These are phyloP conservation scores for Psophia crepitans DNA, from an alignment of 2,113 vertebrate genomes.

Conservation along the genomic window DNA sequence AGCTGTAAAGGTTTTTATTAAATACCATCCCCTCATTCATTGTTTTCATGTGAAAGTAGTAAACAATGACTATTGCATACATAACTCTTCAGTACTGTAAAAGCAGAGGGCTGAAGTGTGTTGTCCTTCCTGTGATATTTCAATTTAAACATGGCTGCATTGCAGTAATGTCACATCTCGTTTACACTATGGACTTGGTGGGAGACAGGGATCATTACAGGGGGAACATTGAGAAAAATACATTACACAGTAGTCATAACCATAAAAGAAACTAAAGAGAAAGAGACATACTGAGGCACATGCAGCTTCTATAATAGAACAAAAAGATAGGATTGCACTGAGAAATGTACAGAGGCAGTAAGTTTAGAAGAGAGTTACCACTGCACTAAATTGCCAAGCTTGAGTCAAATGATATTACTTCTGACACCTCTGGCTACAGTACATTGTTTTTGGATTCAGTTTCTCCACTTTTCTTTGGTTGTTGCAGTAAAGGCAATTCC, in stretches of 20 bases:
- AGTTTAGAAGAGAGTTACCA: constrained; percentile 30
- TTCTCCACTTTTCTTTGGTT: constrained; percentile 6
- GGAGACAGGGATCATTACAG: constrained; percentile 50
- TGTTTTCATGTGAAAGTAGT: not conserved
- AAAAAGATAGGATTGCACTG: constrained; percentile 20
- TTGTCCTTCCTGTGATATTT: constrained; percentile 41
- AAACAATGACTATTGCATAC: not conserved
- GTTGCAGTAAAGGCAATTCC: constrained; percentile 18
- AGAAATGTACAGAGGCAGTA: constrained; percentile 22
- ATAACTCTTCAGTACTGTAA: not conserved
- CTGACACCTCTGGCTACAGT: not conserved
- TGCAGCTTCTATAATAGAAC: constrained; percentile 22
- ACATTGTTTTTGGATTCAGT: constrained; percentile 9
- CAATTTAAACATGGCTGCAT: constrained; percentile 50
- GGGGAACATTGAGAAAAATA: constrained; percentile 40
- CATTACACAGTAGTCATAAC: constrained; percentile 32
- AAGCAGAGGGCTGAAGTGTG: not conserved
- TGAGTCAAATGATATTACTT: not conserved
- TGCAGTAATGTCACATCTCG: constrained; percentile 36
- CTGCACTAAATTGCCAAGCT: not conserved
- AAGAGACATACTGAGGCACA: not conserved
- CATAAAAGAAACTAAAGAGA: constrained; percentile 51
- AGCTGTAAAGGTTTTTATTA: constrained; percentile 16
- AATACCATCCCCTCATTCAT: not conserved
- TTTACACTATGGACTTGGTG: constrained; percentile 42